These are phyloP conservation scores for Calyptomena viridis DNA, from an alignment of 2,113 vertebrate genomes.

Conservation along the genomic window DNA sequence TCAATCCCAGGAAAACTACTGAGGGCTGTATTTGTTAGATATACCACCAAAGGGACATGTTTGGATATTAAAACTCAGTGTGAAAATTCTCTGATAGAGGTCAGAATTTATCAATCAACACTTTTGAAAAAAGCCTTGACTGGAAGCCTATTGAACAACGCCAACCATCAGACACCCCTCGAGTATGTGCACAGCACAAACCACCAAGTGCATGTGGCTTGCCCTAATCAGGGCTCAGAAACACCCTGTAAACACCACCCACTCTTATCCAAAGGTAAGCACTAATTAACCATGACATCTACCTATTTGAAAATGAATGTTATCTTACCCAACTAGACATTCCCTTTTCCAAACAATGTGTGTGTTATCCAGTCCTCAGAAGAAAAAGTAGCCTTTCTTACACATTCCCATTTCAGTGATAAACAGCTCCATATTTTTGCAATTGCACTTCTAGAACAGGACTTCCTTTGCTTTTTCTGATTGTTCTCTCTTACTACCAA, in stretches of 20 bases:
- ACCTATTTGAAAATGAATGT: not conserved
- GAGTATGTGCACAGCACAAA: fast-evolving
- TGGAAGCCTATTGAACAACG: not conserved
- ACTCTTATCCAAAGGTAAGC: not conserved
- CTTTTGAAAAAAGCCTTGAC: not conserved
- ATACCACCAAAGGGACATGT: not conserved
- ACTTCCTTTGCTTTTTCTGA: not conserved
- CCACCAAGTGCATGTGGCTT: not conserved
- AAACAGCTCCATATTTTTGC: not conserved
- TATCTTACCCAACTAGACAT: not conserved
- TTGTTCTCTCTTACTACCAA: not conserved
- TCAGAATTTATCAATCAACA: not conserved
- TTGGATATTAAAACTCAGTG: not conserved
- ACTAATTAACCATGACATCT: not conserved
- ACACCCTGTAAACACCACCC: not conserved
- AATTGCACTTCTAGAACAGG: not conserved
- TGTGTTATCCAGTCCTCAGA: not conserved
- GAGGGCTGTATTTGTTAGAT: not conserved
- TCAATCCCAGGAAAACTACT: not conserved
- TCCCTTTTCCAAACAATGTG: not conserved
- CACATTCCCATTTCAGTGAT: not conserved
- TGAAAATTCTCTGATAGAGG: not conserved
- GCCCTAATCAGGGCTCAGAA: too few species aligned
- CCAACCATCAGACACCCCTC: not conserved
- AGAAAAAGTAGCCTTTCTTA: not conserved